Base-by-base conservation (phyloP, 2,113 vertebrate genomes). In the Miniopterus natalensis region DNA sequence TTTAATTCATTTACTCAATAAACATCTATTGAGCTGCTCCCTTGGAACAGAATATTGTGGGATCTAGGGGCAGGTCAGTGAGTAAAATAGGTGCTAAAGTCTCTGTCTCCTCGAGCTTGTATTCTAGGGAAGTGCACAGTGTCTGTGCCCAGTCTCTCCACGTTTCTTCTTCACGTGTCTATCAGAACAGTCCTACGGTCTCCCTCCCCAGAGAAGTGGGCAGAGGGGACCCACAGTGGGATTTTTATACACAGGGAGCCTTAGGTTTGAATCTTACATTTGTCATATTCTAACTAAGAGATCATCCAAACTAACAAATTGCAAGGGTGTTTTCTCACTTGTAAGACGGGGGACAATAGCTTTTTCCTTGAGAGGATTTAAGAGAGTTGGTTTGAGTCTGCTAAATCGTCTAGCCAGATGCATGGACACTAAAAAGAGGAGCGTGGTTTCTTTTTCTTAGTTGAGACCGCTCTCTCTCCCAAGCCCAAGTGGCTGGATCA, bases 1-100 rank as follows among this genome's bases (percentile, higher is more conserved):
- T 40, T 92, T 55, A 70, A 88, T 88, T 84, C 70, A 92, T 47
- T 40, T 70, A 83, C 66, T 92, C 27, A 40, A 63, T 68, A 68
- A 83, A n/a, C 20, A 74, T 71, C 25, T 36, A 36, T 8, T 74
- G 27, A 95, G 5, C 10, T 12, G 36, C n/a, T n/a, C 6, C 27
- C 20, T 47, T 8, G 27, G 75, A 31, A 36, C 9, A 63, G 13
- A 47, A 10, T 42, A 14, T 8, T 51, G 8, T 3, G 70, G 45
- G 20, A 13, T 80, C 65, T n/a, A 71, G 47, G n/a, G 23, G 3
- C 31, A 65, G 20, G 51, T 40, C 6, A 23, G 45, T 31, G 55
- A 86, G 31, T 18, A 71, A 80, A 80, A 61, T 5, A 29, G 51
- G 57, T 29, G 4, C 31, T 29, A 40, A 68, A 31, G 9, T 51